Base-by-base conservation (phyloP, 2,888 invertebrate genomes). In the Drosophila neutralis region DNA sequence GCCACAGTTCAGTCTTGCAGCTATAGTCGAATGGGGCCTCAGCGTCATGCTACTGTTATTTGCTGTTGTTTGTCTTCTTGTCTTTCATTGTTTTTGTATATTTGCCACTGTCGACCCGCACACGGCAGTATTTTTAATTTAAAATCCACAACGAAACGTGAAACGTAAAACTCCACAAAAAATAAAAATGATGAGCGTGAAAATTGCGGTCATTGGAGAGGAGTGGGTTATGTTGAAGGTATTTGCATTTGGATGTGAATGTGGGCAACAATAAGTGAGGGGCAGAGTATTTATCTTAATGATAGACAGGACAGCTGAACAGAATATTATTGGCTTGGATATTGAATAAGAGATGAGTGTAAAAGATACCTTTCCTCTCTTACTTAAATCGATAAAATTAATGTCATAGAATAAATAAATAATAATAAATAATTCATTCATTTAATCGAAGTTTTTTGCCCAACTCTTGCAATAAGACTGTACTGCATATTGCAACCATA, bases 101-200 rank as follows among this genome's bases (percentile, higher is more conserved):
- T 73, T 70, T 59, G 49, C 56, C 62, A 53, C 60, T 52, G 42
- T 52, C 63, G 54, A 70, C 75, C 80, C 80, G 80, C 80, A 84
- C 72, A 74, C 80, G 67, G 79, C 76, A 62, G 85, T 78, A 69
- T 89, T 85, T 89, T 85, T 85, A 89, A 85, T 85, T 88, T 89
- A 85, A 86, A 89, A 77, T 77, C 84, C 82, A 81, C 87, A 85
- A 69, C 73, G 69, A 75, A 78, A 80, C 81, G 78, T 73, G 76
- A 57, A 67, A 53, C 61, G 65, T 51, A 66, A 56, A 36, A 56
- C 13, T 38, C 8, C 56, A 15, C n/a, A 27, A 27, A 29, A 54
- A 65, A 56, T 59, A 69, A 61, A 69, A 75, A 66, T 67, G 64
- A 72, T 75, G 64, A 65, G 75, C 82, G 63, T 70, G 75, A 78